phyloP scores from a whole-genome alignment of 2,888 invertebrate species.

The Zaprionus bogoriensis region DNA sequence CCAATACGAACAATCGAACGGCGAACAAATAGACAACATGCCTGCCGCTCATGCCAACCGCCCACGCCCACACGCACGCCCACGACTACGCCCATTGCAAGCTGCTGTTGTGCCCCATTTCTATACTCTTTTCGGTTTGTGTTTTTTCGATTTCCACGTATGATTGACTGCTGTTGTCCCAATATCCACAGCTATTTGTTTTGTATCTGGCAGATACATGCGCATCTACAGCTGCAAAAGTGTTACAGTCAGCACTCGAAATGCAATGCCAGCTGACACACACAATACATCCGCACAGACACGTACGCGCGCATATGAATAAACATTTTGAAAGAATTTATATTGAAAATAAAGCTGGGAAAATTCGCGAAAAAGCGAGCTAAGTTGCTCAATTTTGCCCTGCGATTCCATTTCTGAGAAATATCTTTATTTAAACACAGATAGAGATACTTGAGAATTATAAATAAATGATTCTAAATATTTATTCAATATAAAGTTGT shows the following conservation, averaged over 20 bases:
- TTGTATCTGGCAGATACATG: conserved; percentile 61
- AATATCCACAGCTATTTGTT: conserved; percentile 48
- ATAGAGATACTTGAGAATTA: no score
- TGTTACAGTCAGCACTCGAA: conserved; percentile 52
- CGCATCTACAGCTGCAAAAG: conserved; percentile 57
- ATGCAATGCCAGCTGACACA: conserved; percentile 58
- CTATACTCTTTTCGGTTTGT: background rate
- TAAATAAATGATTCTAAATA: no score
- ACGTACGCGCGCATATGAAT: conserved; percentile 23
- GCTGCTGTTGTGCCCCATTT: conserved; percentile 9
- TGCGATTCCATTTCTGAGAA: no score
- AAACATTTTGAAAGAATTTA: background rate
- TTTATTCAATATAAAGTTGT: no score
- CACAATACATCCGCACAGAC: no score
- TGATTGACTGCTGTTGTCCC: conserved; percentile 53
- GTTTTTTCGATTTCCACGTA: conserved; percentile 41
- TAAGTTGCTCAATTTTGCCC: no score
- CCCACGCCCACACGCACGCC: background rate
- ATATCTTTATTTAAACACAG: no score
- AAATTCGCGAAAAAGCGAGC: no score
- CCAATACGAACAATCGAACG: conserved; percentile 16
- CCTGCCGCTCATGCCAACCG: conserved; percentile 6
- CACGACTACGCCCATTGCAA: conserved; percentile 15
- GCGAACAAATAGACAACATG: conserved; percentile 9
- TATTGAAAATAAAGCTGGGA: background rate